These are phyloP conservation scores for Vulpes ferrilata DNA, from an alignment of 2,113 vertebrate genomes.

Conservation along the genomic window DNA sequence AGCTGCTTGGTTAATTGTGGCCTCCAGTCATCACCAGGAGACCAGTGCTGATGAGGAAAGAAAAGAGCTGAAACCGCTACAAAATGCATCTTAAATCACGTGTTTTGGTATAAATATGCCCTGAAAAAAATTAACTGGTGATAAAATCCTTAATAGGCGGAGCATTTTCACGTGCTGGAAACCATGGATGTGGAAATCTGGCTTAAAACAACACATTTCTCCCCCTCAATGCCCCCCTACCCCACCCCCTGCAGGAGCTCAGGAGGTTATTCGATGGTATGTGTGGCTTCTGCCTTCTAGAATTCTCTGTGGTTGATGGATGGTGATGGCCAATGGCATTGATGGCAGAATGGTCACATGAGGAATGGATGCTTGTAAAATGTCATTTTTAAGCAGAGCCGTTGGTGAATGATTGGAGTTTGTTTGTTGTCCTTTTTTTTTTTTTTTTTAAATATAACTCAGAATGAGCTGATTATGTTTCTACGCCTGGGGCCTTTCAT, in stretches of 20 bases:
- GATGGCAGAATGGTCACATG: conserved; percentile 19
- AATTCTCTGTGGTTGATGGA: not conserved
- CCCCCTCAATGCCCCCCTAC: no score
- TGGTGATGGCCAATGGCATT: accelerated
- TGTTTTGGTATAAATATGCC: not conserved
- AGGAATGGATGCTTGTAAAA: conserved; percentile 55
- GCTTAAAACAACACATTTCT: not conserved
- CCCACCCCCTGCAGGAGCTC: not conserved
- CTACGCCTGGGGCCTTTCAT: conserved; percentile 34
- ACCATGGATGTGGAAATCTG: not conserved
- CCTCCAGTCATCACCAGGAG: conserved; percentile 59
- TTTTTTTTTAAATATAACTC: not conserved
- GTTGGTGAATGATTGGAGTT: conserved; percentile 18
- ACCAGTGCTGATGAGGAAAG: not conserved
- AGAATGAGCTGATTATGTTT: conserved; percentile 45
- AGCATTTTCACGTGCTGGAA: not conserved
- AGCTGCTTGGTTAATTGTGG: conserved; percentile 75
- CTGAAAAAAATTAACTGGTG: not conserved
- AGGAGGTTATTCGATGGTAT: not conserved
- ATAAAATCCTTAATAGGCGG: not conserved
- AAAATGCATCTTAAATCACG: not conserved
- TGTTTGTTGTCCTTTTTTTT: conserved; percentile 9
- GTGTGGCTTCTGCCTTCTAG: not conserved
- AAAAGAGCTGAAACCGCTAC: not conserved
- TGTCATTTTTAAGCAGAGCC: conserved; percentile 42